phyloP scores from a whole-genome alignment of 64 coral and sea anemone genomes.

The Actinia tenebrosa region DNA sequence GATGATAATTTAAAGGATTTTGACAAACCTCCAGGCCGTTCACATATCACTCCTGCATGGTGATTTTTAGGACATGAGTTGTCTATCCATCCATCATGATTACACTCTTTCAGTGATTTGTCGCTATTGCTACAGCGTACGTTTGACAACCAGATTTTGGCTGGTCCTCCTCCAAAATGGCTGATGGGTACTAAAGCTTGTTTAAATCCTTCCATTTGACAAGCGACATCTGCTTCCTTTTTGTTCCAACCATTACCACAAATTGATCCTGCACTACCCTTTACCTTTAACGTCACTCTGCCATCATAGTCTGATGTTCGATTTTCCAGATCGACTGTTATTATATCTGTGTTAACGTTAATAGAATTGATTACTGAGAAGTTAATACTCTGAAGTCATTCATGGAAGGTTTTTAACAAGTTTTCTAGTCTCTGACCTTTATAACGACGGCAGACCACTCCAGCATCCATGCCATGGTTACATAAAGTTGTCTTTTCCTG shows the following conservation, averaged over 20 bases:
- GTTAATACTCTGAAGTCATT: background rate
- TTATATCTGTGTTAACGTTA: background rate
- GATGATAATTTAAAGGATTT: background rate
- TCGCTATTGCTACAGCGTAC: background rate
- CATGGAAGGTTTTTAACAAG: background rate
- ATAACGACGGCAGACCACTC: background rate
- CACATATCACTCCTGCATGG: conserved; percentile 4
- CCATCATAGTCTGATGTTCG: background rate
- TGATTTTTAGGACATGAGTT: background rate
- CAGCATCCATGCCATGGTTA: background rate
- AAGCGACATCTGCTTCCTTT: background rate
- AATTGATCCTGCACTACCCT: background rate
- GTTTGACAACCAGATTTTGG: background rate
- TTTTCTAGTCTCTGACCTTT: background rate
- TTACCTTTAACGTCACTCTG: background rate
- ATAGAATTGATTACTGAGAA: background rate
- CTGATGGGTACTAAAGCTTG: background rate
- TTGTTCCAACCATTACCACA: background rate
- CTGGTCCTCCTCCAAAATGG: background rate
- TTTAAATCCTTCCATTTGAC: background rate
- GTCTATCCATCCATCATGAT: background rate
- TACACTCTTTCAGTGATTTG: background rate
- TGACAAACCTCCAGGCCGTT: background rate
- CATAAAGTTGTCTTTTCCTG: background rate
- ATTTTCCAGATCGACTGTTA: background rate